Percentiles rank a stretch among this genome's conserved stretches.
Evolutionary conservation across 1,140 invertebrate species (phyloP).

Genomic region (Conus ventricosus): DNA sequence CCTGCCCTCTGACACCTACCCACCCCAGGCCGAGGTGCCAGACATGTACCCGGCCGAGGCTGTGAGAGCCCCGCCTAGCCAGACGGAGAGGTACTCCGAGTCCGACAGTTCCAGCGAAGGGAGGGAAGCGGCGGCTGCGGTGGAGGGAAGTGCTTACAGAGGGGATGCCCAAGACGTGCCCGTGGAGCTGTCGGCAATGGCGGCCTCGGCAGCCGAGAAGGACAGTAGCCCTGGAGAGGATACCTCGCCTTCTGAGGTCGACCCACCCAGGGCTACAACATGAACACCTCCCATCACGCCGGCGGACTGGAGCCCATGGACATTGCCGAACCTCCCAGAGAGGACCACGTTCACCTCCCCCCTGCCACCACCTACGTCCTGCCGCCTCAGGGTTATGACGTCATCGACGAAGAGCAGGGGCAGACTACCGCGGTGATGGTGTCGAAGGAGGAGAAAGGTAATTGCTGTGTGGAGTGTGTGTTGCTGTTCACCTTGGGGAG

Average conservation of each 20-base stretch:
- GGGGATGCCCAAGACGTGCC: neutral
- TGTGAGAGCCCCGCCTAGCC: neutral
- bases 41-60: neutral
- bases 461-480: neutral
- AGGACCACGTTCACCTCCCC: neutral
- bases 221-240: neutral
- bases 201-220: neutral
- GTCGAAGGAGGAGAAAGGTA: neutral
- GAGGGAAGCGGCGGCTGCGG: neutral
- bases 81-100: neutral
- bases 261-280: neutral
- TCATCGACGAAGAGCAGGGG: constrained; percentile 1
- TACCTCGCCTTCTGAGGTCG: neutral
- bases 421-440: neutral
- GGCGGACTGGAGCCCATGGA: neutral
- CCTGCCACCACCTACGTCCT: neutral
- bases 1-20: neutral
- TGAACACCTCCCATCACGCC: neutral
- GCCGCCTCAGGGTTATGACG: neutral
- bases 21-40: neutral
- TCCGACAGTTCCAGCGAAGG: neutral
- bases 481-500: too few relatives aligned
- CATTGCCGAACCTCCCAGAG: neutral
- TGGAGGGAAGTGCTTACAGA: neutral
- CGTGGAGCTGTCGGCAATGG: neutral